These are phyloP conservation scores for Drosophila kambysellisi DNA, from an alignment of 2,888 invertebrate genomes.

Conservation along the genomic window DNA sequence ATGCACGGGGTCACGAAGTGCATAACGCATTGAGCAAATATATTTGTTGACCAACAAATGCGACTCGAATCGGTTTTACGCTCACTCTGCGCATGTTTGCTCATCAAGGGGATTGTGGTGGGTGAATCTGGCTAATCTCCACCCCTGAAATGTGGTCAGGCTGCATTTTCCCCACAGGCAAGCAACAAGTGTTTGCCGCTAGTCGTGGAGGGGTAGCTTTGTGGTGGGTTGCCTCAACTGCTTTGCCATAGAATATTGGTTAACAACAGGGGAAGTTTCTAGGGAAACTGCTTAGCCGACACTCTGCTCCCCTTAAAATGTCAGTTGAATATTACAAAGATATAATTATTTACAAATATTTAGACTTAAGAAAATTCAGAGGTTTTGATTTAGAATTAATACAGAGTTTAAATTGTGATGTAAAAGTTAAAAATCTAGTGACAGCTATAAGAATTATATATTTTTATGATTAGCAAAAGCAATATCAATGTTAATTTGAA, in stretches of 20 bases:
- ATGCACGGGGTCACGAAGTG: conserved; percentile 49
- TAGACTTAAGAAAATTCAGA: too few species aligned
- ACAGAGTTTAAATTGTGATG: not conserved
- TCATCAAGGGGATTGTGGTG: not conserved
- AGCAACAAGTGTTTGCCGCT: conserved; percentile 68
- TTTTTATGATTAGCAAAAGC: not conserved
- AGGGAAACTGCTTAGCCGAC: conserved; percentile 27
- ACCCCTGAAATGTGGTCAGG: not conserved
- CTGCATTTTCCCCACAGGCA: conserved; percentile 15
- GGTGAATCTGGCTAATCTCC: not conserved
- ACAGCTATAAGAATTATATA: not conserved
- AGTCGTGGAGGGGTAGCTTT: not conserved
- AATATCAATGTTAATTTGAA: not conserved
- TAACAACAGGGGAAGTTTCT: conserved; percentile 1
- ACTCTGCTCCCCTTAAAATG: not conserved
- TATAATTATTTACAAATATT: not conserved
- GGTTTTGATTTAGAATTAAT: not conserved
- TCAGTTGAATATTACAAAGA: not conserved
- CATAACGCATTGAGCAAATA: conserved; percentile 64
- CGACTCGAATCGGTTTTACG: conserved; percentile 33
- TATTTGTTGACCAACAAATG: conserved; percentile 50
- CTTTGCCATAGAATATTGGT: not conserved
- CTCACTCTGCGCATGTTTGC: conserved; percentile 44
- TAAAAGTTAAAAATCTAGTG: not conserved
- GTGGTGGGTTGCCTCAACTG: not conserved